Conservation (phyloP, 2,797 vertebrate genomes). For the Carapus acus region DNA sequence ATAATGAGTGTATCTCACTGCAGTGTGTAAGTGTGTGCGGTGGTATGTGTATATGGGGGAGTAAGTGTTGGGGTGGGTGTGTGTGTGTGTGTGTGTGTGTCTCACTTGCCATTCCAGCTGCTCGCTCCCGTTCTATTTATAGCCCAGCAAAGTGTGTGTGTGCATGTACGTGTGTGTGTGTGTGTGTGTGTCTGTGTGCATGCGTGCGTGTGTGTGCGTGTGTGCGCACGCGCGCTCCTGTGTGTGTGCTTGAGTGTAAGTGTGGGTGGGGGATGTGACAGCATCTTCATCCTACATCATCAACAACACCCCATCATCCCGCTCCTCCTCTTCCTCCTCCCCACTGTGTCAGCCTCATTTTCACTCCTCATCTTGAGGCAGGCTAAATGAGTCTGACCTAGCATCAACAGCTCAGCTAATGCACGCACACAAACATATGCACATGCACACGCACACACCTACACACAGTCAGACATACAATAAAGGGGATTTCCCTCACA, state of each 20-base stretch:
- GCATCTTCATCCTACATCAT: constrained; percentile 49
- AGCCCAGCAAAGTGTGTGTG: constrained; percentile 46
- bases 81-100: constrained; percentile 40
- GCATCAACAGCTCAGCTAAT: constrained; percentile 52
- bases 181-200: constrained; percentile 22
- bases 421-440: constrained; percentile 39
- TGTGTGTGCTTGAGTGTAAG: constrained; percentile 31
- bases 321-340: background rate
- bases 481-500: constrained; percentile 63
- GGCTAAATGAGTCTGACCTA: constrained; percentile 66
- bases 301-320: constrained; percentile 17
- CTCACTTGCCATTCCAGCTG: constrained; percentile 76
- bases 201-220: background rate
- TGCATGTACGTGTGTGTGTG: constrained; percentile 25
- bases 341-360: constrained; percentile 66
- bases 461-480: constrained; percentile 28
- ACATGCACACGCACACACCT: constrained; percentile 11
- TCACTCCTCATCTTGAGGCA: constrained; percentile 65
- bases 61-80: constrained; percentile 23
- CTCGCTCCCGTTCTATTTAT: constrained; percentile 76
- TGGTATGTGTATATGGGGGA: constrained; percentile 26
- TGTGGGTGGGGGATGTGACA: constrained; percentile 62
- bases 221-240: constrained; percentile 17
- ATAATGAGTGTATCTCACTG: constrained; percentile 56
- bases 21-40: constrained; percentile 26